phyloP scores from a whole-genome alignment of 1,140 invertebrate species.

The Drosophila bocqueti region DNA sequence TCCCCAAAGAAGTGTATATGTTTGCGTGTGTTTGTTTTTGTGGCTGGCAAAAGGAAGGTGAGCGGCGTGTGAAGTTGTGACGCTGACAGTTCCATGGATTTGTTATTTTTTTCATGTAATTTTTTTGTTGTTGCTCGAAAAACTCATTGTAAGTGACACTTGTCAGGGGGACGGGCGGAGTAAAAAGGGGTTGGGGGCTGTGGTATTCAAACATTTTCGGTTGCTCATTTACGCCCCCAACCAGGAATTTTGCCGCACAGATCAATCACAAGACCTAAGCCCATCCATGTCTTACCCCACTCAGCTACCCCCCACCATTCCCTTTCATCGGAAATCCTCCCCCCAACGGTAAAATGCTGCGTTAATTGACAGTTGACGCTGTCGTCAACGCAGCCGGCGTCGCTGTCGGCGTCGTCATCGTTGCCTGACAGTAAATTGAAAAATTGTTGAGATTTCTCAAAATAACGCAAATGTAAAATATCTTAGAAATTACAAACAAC shows the following conservation, averaged over 20 bases:
- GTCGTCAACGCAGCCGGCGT: constrained; percentile 19
- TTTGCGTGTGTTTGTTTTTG: neutral
- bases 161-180: constrained; percentile 13
- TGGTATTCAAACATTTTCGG: constrained; percentile 38
- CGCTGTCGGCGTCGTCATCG: constrained; percentile 44
- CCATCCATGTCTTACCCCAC: constrained; percentile 30
- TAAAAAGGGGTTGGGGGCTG: constrained; percentile 1
- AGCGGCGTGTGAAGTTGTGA: constrained; percentile 44
- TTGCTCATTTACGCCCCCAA: constrained; percentile 52
- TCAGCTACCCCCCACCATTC: neutral
- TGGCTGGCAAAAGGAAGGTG: constrained; percentile 32
- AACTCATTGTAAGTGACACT: constrained; percentile 77
- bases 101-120: constrained; percentile 25
- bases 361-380: constrained; percentile 72
- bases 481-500: constrained; percentile 55
- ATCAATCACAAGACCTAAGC: constrained; percentile 49
- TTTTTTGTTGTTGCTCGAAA: constrained; percentile 29
- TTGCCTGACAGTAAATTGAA: constrained; percentile 75
- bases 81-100: constrained; percentile 44
- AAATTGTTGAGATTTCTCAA: constrained; percentile 71
- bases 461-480: constrained; percentile 50
- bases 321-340: constrained; percentile 19
- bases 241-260: constrained; percentile 43
- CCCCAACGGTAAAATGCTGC: constrained; percentile 44
- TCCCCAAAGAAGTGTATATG: constrained; percentile 3